Evolutionary conservation across 2,797 vertebrate genomes (phyloP).

Genomic region (Falco columbarius): DNA sequence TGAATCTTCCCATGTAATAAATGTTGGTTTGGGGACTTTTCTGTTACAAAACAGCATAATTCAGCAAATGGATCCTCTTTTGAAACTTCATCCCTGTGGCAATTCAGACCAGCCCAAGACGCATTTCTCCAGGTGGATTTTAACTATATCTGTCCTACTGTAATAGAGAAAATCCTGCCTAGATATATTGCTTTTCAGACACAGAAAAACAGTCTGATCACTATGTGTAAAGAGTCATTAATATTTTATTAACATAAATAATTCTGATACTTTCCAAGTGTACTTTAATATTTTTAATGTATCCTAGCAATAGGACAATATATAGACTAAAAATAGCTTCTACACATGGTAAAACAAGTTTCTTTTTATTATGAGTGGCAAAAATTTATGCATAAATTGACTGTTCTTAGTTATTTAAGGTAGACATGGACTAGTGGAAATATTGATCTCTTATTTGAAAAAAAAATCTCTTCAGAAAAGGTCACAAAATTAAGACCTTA

Average conservation of each 20-base stretch:
- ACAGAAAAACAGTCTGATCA: not conserved
- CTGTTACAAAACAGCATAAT: not conserved
- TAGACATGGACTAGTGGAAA: not conserved
- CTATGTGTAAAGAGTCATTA: not conserved
- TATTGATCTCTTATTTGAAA: not conserved
- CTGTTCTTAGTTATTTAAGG: not conserved
- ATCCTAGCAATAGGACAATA: not conserved
- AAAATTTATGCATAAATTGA: not conserved
- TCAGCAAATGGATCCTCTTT: not conserved
- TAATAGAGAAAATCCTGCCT: not conserved
- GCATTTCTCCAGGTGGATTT: not conserved
- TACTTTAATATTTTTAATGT: not conserved
- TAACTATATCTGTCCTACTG: not conserved
- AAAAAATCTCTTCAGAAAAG: not conserved
- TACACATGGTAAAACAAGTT: not conserved
- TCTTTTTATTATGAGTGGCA: not conserved
- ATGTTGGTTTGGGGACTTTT: not conserved
- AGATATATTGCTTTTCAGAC: not conserved
- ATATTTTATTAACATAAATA: not conserved
- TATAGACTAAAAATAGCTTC: not conserved
- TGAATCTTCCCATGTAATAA: not conserved
- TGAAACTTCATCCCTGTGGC: not conserved
- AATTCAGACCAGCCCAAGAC: not conserved
- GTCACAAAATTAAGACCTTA: not conserved
- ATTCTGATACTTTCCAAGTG: not conserved